Percentiles rank a stretch among this genome's conserved stretches.
phyloP scores from a whole-genome alignment of 2,888 invertebrate genomes.

The Eupsilia transversa region DNA sequence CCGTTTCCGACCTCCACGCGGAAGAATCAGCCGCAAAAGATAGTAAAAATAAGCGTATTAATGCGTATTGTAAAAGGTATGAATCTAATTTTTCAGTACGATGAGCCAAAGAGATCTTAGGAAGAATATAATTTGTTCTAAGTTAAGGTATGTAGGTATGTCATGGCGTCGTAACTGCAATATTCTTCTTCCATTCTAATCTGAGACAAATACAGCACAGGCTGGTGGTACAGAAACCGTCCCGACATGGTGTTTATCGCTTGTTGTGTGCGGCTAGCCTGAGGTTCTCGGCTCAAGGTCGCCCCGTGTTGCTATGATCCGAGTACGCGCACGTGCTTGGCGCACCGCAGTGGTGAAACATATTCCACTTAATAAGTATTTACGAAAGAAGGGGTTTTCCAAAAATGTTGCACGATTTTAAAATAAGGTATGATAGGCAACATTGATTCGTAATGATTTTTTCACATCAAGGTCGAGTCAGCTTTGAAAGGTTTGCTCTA shows the following conservation, averaged over 20 bases:
- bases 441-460: conserved; percentile 29
- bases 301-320: conserved; percentile 5
- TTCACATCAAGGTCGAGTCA: conserved; percentile 8
- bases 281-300: conserved; percentile 43
- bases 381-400: conserved; percentile 56
- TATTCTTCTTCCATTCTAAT: neutral
- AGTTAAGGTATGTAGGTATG: neutral
- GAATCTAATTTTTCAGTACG: neutral
- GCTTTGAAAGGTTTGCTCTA: neutral
- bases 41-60: too few species aligned
- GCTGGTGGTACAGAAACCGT: neutral
- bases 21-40: too few species aligned
- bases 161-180: neutral
- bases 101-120: neutral
- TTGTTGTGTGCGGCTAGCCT: conserved; percentile 12
- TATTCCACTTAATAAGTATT: conserved; percentile 27
- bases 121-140: neutral
- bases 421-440: neutral
- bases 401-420: conserved; percentile 21
- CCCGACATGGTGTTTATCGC: conserved; percentile 16
- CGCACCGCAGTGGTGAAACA: conserved; percentile 44
- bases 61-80: neutral
- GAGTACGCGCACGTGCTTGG: conserved; percentile 44
- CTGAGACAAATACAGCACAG: neutral
- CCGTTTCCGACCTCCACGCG: too few species aligned